phyloP scores from a whole-genome alignment of 1,140 invertebrate species.

The Rhyacophila brunnea region DNA sequence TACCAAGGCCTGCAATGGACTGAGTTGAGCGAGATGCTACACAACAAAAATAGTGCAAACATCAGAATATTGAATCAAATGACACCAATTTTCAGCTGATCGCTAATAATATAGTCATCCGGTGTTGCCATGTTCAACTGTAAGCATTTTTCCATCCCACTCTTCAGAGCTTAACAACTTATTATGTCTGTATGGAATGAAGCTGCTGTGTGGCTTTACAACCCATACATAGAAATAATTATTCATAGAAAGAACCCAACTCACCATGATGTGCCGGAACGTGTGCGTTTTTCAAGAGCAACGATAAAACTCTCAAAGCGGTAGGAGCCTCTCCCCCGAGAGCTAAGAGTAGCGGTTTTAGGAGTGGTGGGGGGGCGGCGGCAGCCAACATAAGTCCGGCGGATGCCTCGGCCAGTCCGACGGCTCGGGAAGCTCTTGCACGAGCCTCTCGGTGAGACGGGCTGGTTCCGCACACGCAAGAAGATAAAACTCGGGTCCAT shows the following conservation, averaged over 20 bases:
- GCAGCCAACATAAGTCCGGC: constrained; percentile 69
- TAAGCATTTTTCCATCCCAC: no score
- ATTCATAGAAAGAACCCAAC: constrained; percentile 13
- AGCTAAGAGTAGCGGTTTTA: constrained; percentile 34
- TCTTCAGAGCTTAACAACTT: no score
- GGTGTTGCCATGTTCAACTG: no score
- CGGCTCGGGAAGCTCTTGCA: constrained; percentile 61
- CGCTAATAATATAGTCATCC: no score
- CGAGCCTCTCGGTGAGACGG: constrained; percentile 19
- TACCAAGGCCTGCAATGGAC: no score
- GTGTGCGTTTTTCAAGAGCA: constrained; percentile 28
- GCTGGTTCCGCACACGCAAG: constrained; percentile 15
- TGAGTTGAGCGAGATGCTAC: no score
- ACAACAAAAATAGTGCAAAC: no score
- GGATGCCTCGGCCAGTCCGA: constrained; percentile 69
- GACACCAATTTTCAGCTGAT: no score
- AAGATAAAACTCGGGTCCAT: constrained; percentile 25
- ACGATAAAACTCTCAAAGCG: constrained; percentile 21
- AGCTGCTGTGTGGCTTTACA: not conserved
- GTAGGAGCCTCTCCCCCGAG: constrained; percentile 25
- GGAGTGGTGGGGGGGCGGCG: constrained; percentile 60
- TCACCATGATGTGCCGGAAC: constrained; percentile 31
- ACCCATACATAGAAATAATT: not conserved
- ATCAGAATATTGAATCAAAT: no score
- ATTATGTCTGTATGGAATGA: no score